Evolutionary conservation across 1,140 invertebrate species (phyloP).

Genomic region (Coptotermes formosanus): DNA sequence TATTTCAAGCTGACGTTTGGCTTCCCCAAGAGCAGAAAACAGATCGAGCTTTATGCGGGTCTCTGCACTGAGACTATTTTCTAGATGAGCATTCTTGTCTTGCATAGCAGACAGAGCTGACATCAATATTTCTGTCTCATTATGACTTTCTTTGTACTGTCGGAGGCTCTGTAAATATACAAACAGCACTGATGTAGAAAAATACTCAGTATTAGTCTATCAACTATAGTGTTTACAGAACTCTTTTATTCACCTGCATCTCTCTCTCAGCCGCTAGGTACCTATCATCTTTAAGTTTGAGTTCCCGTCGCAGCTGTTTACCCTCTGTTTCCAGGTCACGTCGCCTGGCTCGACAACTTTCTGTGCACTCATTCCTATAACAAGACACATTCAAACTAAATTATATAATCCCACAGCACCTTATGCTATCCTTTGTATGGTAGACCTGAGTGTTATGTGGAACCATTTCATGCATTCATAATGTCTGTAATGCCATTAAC

Average conservation of each 20-base stretch:
- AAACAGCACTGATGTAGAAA: neutral
- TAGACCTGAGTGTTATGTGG: too few species aligned
- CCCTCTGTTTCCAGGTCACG: slow-evolving; percentile 77
- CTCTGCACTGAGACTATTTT: slow-evolving; percentile 91
- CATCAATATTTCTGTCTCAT: slow-evolving; percentile 77
- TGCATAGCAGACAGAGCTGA: slow-evolving; percentile 77
- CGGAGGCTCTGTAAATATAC: slow-evolving; percentile 48
- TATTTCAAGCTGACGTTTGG: slow-evolving; percentile 89
- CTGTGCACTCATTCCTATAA: slow-evolving; percentile 67
- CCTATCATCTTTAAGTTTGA: slow-evolving; percentile 75
- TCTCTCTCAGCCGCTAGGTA: slow-evolving; percentile 55
- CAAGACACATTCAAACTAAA: too few species aligned
- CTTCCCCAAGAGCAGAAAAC: slow-evolving; percentile 93
- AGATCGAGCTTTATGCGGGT: slow-evolving; percentile 94
- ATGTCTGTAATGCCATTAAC: too few species aligned
- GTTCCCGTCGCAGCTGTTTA: slow-evolving; percentile 68
- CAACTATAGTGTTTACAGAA: neutral
- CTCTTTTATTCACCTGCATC: slow-evolving; percentile 48
- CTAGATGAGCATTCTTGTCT: slow-evolving; percentile 84
- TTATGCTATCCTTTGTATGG: too few species aligned
- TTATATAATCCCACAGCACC: too few species aligned
- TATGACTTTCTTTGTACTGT: slow-evolving; percentile 69
- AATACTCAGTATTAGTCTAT: neutral
- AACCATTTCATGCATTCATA: too few species aligned
- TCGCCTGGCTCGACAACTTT: slow-evolving; percentile 69